Conservation (phyloP, 2,797 vertebrate genomes). For the Podarcis lilfordi region DNA sequence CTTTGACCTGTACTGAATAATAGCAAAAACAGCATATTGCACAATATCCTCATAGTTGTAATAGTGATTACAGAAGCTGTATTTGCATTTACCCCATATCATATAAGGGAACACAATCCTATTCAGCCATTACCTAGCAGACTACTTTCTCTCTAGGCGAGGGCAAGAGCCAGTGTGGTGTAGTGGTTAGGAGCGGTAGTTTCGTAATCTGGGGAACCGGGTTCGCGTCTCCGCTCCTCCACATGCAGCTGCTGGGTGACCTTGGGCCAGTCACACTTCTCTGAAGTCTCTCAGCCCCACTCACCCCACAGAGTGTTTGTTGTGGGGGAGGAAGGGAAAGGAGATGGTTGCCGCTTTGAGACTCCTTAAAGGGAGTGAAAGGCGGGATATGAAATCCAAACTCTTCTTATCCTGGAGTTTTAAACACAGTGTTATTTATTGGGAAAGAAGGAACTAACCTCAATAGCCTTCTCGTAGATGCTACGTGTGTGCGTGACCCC, state of each 20-base stretch:
- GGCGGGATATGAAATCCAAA: too few species aligned
- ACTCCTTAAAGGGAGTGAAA: too few species aligned
- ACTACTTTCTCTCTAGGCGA: neutral
- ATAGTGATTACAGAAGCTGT: neutral
- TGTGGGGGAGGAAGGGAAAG: too few species aligned
- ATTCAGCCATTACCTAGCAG: neutral
- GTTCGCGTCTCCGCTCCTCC: too few species aligned
- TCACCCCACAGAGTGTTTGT: too few species aligned
- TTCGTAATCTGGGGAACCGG: too few species aligned
- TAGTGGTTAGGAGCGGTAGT: too few species aligned
- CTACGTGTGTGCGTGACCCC: conserved; percentile 92
- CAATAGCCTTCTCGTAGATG: conserved; percentile 94
- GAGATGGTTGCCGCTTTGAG: too few species aligned
- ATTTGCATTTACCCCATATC: neutral
- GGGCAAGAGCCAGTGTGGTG: too few species aligned
- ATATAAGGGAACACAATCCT: neutral
- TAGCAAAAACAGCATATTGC: neutral
- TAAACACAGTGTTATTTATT: neutral
- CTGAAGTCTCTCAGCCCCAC: too few species aligned
- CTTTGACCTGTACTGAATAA: neutral
- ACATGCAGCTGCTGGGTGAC: too few species aligned
- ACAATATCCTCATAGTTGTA: neutral
- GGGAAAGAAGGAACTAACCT: conserved; percentile 76
- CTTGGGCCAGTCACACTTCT: too few species aligned
- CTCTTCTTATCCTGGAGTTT: neutral